Percentiles rank a stretch among this genome's conserved stretches.
Conservation (phyloP, 2,888 invertebrate species). For the Cheilosia vulpina region DNA sequence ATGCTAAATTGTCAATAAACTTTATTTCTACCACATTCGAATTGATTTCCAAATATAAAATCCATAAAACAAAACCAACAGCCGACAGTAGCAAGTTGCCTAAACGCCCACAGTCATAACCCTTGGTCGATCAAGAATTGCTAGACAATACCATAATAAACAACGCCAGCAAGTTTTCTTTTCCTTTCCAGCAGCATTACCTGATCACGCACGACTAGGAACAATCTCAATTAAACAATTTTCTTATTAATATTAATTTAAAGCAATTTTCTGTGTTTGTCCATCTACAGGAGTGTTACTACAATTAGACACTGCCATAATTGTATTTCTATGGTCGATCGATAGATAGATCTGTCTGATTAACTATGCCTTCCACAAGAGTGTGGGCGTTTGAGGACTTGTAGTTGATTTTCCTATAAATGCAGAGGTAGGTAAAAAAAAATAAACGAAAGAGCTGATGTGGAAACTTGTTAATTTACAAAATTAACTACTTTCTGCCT, state of each 20-base stretch:
- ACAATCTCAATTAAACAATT: conserved; percentile 67
- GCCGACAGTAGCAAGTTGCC: neutral
- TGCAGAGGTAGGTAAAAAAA: neutral
- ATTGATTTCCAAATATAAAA: too few species aligned
- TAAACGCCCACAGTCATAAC: conserved; percentile 23
- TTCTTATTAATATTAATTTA: conserved; percentile 68
- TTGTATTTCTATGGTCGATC: conserved; percentile 47
- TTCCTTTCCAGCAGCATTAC: conserved; percentile 13
- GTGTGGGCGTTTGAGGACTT: conserved; percentile 48
- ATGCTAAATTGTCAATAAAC: too few species aligned
- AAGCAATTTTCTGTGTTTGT: conserved; percentile 59
- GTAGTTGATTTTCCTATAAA: conserved; percentile 36
- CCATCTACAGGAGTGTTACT: conserved; percentile 61
- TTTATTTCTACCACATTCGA: too few species aligned
- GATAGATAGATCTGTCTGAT: conserved; percentile 54
- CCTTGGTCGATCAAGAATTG: conserved; percentile 17
- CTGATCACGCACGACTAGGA: conserved; percentile 38
- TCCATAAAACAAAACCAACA: too few species aligned
- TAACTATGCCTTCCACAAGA: conserved; percentile 9
- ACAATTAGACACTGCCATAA: conserved; percentile 64
- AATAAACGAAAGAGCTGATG: conserved; percentile 61
- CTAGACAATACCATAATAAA: conserved; percentile 32
- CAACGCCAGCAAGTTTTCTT: neutral
- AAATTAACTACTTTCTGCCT: conserved; percentile 27
- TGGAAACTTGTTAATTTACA: conserved; percentile 57